Percentiles rank a stretch among this genome's conserved stretches.
These are phyloP conservation scores for Dasypus novemcinctus DNA, from an alignment of 2,113 vertebrate genomes.

Conservation along the genomic window DNA sequence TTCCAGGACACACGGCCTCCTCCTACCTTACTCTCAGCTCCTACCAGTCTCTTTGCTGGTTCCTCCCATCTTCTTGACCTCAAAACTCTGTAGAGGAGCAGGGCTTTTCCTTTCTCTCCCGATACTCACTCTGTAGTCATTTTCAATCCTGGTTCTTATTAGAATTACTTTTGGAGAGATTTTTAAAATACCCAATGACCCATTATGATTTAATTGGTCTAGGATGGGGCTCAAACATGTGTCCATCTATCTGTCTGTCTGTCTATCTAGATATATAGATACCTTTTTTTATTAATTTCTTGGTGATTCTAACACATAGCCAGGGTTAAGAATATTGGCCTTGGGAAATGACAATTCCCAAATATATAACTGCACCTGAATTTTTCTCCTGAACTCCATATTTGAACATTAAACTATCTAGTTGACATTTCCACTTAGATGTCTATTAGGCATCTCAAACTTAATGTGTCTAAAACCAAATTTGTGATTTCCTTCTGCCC, in stretches of 20 bases:
- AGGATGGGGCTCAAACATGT: not conserved
- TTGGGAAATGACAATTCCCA: not conserved
- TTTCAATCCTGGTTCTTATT: not conserved
- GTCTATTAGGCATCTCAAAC: not conserved
- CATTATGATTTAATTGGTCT: not conserved
- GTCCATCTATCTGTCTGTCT: not conserved
- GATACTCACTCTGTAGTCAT: not conserved
- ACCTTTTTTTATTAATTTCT: not conserved
- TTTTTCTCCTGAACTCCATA: slow-evolving; percentile 5
- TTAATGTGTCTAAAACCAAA: not conserved
- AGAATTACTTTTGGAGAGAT: slow-evolving; percentile 1
- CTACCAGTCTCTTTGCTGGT: not conserved
- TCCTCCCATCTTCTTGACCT: not conserved
- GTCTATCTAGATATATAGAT: too few relatives aligned
- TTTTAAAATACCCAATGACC: slow-evolving; percentile 8
- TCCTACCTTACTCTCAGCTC: not conserved
- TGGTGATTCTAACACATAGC: not conserved
- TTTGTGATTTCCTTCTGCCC: not conserved
- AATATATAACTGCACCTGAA: not conserved
- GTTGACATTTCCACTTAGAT: not conserved
- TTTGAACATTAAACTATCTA: not conserved
- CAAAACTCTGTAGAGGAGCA: not conserved
- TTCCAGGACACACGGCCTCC: not conserved
- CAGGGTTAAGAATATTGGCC: not conserved
- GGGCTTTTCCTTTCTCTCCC: not conserved